These are phyloP conservation scores for Bettongia penicillata DNA, from an alignment of 2,113 vertebrate genomes.

Conservation along the genomic window DNA sequence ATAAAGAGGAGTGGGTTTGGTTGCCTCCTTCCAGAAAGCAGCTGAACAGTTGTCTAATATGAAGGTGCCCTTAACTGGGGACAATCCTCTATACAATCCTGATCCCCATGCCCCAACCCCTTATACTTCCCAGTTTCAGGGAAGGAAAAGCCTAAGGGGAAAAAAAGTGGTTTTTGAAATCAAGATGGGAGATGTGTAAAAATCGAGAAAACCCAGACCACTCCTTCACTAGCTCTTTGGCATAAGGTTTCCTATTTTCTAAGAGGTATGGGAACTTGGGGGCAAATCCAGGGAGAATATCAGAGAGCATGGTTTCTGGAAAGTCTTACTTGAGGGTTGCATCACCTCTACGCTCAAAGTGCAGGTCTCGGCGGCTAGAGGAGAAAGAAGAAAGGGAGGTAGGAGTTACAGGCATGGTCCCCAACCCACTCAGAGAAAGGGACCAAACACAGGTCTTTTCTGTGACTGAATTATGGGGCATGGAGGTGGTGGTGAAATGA, in stretches of 20 bases:
- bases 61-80: constrained; percentile 2
- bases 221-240: background rate
- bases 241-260: constrained; percentile 11
- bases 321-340: constrained; percentile 78
- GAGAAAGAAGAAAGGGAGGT: background rate
- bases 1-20: background rate
- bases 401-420: constrained; percentile 17
- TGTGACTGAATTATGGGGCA: constrained; percentile 22
- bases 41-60: background rate
- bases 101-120: background rate
- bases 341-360: constrained; percentile 87
- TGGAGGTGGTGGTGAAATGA: background rate
- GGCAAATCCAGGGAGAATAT: background rate
- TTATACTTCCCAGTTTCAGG: background rate
- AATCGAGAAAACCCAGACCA: constrained; percentile 7
- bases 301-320: constrained; percentile 14
- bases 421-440: background rate
- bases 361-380: constrained; percentile 90
- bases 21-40: background rate
- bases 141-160: background rate
- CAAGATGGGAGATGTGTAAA: background rate
- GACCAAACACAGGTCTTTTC: background rate
- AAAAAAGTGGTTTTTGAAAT: background rate
- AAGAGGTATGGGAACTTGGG: background rate
- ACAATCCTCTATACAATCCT: background rate